These are phyloP conservation scores for Dipodomys ordii DNA, from an alignment of 2,113 vertebrate genomes.

Conservation along the genomic window DNA sequence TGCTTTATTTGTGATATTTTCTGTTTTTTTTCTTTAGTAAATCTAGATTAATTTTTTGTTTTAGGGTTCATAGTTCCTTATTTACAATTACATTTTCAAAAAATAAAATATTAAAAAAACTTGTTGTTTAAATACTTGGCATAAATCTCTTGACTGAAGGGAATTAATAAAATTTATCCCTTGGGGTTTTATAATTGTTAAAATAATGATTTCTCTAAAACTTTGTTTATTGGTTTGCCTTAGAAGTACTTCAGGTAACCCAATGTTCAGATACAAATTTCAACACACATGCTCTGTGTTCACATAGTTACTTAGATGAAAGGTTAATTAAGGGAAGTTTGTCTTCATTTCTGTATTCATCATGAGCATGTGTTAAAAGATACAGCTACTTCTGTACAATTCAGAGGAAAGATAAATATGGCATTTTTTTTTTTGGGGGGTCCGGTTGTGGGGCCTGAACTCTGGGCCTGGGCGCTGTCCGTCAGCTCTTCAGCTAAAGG, in stretches of 20 bases:
- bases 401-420: neutral
- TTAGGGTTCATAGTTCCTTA: conserved; percentile 34
- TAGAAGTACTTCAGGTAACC: conserved; percentile 2
- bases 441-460: neutral
- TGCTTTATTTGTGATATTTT: conserved; percentile 19
- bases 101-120: neutral
- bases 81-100: conserved; percentile 43
- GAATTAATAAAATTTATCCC: conserved; percentile 45
- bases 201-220: conserved; percentile 11
- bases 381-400: neutral
- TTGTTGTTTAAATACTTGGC: conserved; percentile 16
- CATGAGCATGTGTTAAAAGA: neutral
- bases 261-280: conserved; percentile 36
- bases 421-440: neutral
- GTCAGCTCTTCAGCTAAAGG: too few species aligned
- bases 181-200: conserved; percentile 3
- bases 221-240: conserved; percentile 48
- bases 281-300: neutral
- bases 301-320: neutral
- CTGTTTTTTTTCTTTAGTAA: neutral
- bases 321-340: neutral
- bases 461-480: too few species aligned
- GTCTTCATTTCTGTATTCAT: conserved; percentile 5
- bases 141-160: neutral
- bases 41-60: neutral